phyloP scores from a whole-genome alignment of 1,140 invertebrate species.

The Pararge aegeria region DNA sequence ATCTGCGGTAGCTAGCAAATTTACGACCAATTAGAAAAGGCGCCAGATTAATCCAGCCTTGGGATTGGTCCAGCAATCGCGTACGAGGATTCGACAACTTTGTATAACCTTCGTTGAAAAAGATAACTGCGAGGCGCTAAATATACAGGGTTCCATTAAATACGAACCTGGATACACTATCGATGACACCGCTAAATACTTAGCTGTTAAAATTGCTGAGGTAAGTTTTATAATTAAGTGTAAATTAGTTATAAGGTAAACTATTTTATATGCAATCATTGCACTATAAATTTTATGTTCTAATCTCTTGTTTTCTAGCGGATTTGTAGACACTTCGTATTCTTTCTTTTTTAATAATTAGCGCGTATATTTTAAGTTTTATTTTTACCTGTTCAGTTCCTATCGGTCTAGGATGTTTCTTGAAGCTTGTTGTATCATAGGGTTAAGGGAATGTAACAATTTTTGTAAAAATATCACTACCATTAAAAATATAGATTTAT shows the following conservation, averaged over 20 bases:
- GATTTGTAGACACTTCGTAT: constrained; percentile 14
- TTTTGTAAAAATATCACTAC: constrained; percentile 58
- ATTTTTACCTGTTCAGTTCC: constrained; percentile 64
- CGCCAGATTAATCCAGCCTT: no score
- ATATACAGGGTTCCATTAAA: constrained; percentile 9
- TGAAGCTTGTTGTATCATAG: constrained; percentile 60
- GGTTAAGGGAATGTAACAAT: constrained; percentile 35
- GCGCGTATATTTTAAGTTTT: constrained; percentile 42
- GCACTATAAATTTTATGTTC: constrained; percentile 40
- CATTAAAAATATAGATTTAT: constrained; percentile 61
- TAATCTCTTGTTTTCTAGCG: constrained; percentile 39
- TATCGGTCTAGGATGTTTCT: constrained; percentile 70
- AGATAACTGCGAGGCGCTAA: constrained; percentile 35
- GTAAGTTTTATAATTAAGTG: constrained; percentile 62
- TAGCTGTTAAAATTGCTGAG: constrained; percentile 57
- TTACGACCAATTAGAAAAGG: no score
- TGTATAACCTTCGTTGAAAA: no score
- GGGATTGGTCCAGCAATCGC: no score
- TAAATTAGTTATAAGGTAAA: constrained; percentile 58
- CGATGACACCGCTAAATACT: constrained; percentile 28
- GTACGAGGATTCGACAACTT: no score
- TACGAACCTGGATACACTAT: constrained; percentile 11
- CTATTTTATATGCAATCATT: constrained; percentile 45
- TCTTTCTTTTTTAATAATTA: constrained; percentile 35
- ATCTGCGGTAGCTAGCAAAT: no score